These are phyloP conservation scores for Didymodactylos carnosus DNA, from an alignment of 2,888 invertebrate genomes.

Conservation along the genomic window DNA sequence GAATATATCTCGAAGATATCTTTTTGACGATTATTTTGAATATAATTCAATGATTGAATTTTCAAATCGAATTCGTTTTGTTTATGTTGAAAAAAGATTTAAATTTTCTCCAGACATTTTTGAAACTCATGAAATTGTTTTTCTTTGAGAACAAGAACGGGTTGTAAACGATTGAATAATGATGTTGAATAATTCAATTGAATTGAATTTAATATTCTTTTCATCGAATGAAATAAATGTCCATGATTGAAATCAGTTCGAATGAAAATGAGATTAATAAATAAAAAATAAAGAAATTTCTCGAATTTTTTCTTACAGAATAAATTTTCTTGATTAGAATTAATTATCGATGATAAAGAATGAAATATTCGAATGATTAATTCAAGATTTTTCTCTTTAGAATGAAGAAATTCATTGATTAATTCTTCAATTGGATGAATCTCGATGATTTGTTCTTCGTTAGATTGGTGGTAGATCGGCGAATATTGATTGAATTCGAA, in stretches of 20 bases:
- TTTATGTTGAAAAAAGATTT: background rate
- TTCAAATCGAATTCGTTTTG: background rate
- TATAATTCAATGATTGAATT: background rate
- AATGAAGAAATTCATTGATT: background rate
- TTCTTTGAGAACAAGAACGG: background rate
- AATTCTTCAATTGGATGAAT: background rate
- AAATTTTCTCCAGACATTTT: background rate
- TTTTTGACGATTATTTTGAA: background rate
- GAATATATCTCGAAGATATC: background rate
- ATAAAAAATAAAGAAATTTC: background rate
- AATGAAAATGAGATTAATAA: background rate
- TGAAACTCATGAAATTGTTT: background rate
- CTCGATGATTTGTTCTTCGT: background rate
- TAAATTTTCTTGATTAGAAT: background rate
- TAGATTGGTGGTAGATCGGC: background rate
- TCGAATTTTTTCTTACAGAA: background rate
- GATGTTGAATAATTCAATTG: background rate
- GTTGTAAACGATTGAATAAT: background rate
- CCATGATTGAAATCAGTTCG: background rate
- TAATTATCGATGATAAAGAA: background rate
- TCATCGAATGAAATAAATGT: background rate
- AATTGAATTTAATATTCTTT: background rate
- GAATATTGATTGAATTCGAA: background rate
- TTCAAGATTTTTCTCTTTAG: background rate
- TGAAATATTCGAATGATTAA: background rate